These are phyloP conservation scores for Sylvietta virens DNA, from an alignment of 2,113 vertebrate genomes.

Conservation along the genomic window DNA sequence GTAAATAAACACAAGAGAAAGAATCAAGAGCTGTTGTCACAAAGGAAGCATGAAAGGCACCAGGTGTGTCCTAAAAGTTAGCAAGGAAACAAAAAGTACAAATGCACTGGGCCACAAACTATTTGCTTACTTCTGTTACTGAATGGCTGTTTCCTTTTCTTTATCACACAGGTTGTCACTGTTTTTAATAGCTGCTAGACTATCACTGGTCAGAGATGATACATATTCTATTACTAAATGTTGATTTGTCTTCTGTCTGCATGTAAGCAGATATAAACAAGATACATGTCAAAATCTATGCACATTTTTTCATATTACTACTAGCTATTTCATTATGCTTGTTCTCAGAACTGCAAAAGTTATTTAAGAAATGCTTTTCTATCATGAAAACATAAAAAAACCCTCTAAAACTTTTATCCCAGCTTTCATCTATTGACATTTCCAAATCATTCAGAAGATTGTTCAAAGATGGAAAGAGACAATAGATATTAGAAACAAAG, in stretches of 20 bases:
- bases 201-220: background rate
- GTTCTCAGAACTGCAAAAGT: background rate
- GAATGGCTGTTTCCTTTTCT: background rate
- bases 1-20: background rate
- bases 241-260: background rate
- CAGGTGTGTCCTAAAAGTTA: slow-evolving; percentile 34
- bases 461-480: background rate
- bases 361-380: background rate
- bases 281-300: background rate
- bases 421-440: background rate
- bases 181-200: background rate
- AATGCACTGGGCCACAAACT: background rate
- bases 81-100: background rate
- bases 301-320: background rate
- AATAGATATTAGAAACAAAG: background rate
- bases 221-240: background rate
- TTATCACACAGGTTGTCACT: background rate
- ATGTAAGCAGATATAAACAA: background rate
- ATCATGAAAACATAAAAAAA: background rate
- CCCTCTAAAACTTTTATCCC: background rate
- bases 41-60: background rate
- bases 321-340: background rate
- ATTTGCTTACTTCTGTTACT: background rate
- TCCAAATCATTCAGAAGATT: background rate
- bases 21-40: background rate